Conservation (phyloP, 2,113 vertebrate genomes). For the Lynx canadensis region DNA sequence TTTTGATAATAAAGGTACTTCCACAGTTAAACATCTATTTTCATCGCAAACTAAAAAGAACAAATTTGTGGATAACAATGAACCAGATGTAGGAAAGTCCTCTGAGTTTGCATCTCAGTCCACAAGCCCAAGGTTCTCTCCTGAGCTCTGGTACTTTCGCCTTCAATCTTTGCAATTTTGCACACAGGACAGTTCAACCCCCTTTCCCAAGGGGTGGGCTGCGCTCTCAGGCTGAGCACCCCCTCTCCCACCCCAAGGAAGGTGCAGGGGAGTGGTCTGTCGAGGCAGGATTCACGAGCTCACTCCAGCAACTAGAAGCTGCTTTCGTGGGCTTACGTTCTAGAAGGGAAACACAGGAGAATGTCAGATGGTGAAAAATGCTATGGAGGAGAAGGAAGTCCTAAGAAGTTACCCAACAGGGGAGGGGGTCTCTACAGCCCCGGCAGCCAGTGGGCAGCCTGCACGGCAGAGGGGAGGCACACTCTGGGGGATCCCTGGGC, state of each 20-base stretch:
- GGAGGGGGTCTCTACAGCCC: not conserved
- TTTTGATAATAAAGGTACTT: constrained; percentile 2
- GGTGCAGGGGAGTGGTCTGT: too few species aligned
- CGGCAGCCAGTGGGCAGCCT: not conserved
- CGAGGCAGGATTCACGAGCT: not conserved
- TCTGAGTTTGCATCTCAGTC: not conserved
- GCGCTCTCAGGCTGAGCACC: not conserved
- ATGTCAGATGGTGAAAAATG: not conserved
- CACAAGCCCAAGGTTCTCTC: not conserved
- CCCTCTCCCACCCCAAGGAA: not conserved
- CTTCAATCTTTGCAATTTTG: not conserved
- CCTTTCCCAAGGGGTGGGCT: not conserved
- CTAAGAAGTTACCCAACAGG: not conserved
- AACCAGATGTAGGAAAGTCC: not conserved
- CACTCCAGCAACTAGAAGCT: not conserved
- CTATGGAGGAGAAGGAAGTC: not conserved
- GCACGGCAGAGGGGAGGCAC: not conserved
- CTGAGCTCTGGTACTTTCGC: not conserved
- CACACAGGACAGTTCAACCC: not conserved
- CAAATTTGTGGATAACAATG: not conserved
- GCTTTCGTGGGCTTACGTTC: not conserved
- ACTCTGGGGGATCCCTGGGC: too few species aligned
- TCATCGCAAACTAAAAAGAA: not conserved
- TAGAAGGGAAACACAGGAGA: not conserved
- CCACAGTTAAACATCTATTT: not conserved